These are phyloP conservation scores for Julus scandinavius DNA, from an alignment of 2,888 invertebrate species.

Conservation along the genomic window DNA sequence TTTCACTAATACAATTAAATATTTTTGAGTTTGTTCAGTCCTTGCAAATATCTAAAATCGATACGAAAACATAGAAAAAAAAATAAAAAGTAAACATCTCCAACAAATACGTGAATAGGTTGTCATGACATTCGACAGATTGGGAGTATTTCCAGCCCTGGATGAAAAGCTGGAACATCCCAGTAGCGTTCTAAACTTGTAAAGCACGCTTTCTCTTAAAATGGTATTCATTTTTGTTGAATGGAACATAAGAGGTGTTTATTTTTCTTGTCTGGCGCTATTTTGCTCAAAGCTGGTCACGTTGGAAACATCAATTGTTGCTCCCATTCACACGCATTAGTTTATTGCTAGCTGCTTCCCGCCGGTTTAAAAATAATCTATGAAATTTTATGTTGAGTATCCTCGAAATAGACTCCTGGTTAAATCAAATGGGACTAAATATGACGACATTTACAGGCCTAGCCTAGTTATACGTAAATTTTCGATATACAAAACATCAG, in stretches of 20 bases:
- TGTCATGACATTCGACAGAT: not conserved
- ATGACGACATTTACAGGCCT: not conserved
- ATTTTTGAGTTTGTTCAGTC: too few species aligned
- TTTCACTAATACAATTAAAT: too few species aligned
- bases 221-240: conserved; percentile 36
- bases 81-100: not conserved
- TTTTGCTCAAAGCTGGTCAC: conserved; percentile 50
- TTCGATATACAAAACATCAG: too few species aligned
- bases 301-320: conserved; percentile 48
- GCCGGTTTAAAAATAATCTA: conserved; percentile 43
- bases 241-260: conserved; percentile 29
- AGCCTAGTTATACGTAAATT: not conserved
- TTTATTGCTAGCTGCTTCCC: conserved; percentile 35
- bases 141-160: not conserved
- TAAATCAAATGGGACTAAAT: conserved; percentile 16
- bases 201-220: not conserved
- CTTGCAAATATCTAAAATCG: not conserved
- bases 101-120: not conserved
- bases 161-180: not conserved
- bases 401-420: not conserved
- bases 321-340: conserved; percentile 44
- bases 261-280: conserved; percentile 45
- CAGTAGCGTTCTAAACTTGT: not conserved
- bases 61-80: not conserved
- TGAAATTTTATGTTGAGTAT: conserved; percentile 40